Conservation (phyloP, 2,888 invertebrate species). For the Caenorhabditis wallacei region DNA sequence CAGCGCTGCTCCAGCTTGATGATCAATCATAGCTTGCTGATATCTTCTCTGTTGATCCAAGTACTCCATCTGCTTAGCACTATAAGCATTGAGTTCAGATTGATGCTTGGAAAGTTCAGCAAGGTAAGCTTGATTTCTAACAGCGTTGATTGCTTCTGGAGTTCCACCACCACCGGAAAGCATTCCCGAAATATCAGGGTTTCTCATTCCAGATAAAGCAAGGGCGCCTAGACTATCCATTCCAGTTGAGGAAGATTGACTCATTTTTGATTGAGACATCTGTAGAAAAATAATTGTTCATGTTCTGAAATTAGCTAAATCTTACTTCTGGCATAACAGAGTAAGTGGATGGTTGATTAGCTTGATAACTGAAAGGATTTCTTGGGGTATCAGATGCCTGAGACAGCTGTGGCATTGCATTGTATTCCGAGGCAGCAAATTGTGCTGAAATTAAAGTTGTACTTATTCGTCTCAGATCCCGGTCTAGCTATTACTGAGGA, state of each 20-base stretch:
- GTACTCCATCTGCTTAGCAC: conserved; percentile 79
- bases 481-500: no score
- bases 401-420: conserved; percentile 68
- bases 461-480: no score
- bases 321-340: conserved; percentile 58
- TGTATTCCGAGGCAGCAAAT: conserved; percentile 68
- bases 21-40: conserved; percentile 80
- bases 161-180: conserved; percentile 66
- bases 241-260: conserved; percentile 41
- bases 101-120: conserved; percentile 73
- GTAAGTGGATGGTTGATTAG: conserved; percentile 48
- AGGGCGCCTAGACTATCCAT: conserved; percentile 58
- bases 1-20: conserved; percentile 81
- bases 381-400: conserved; percentile 51
- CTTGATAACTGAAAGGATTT: conserved; percentile 71
- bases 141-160: conserved; percentile 74
- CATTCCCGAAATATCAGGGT: conserved; percentile 64
- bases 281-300: conserved; percentile 6
- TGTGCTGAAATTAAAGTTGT: conserved; percentile 63
- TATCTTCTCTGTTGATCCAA: conserved; percentile 79
- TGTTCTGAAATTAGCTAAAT: neutral
- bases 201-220: conserved; percentile 49
- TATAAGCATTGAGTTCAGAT: conserved; percentile 75
- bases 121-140: conserved; percentile 77
- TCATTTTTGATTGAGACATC: conserved; percentile 32